Base-by-base conservation (phyloP, 2,797 vertebrate genomes). In the Syngnathus acus region DNA sequence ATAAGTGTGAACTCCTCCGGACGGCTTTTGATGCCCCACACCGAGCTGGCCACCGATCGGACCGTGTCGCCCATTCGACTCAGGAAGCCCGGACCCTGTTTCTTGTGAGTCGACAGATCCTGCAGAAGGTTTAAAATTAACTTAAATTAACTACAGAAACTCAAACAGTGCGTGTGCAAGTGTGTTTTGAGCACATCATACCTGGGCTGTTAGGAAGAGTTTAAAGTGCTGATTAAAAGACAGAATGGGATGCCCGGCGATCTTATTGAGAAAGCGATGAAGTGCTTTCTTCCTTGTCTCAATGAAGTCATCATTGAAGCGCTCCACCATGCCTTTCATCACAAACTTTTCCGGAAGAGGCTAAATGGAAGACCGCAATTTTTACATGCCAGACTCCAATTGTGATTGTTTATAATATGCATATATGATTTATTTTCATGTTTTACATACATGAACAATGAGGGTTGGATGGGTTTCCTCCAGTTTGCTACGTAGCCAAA, bases 321-420 rank as follows among this genome's bases (percentile, higher is more conserved):
- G 91, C 57, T 99, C 97, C 84, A 99, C 92, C 93, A 99, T 95
- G 73, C 97, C 94, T 78, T 92, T 97, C 88, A 99, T 93, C 74
- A 98, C 93, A 86, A 98, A 98, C 89, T 99, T 99, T 84, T 99
- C 95, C 2, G 97, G 97, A 65, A 99, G 89, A 0, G 97, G 97
- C 97, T 99, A 77, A 70, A 19, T 17, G 26, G 13, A 4, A 40
- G 5, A 65, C 4, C 9, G 19, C 8, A 38, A 5, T 16, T 57
- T 45, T 45, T 13, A 19, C 8, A 4, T 1, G 13, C 8, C 6
- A 62, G 4, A 2, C 16, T n/a, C 58, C 5, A 40, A 59, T 32
- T n/a, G 37, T 19, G 26, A 21, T 7, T 6, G n/a, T 23, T 1
- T 23, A 23, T 23, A 23, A 23, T 23, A 23, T 23, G 23, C 23